These are phyloP conservation scores for Drosophila aff. DNA, from an alignment of 1,140 invertebrate species.

Conservation along the genomic window DNA sequence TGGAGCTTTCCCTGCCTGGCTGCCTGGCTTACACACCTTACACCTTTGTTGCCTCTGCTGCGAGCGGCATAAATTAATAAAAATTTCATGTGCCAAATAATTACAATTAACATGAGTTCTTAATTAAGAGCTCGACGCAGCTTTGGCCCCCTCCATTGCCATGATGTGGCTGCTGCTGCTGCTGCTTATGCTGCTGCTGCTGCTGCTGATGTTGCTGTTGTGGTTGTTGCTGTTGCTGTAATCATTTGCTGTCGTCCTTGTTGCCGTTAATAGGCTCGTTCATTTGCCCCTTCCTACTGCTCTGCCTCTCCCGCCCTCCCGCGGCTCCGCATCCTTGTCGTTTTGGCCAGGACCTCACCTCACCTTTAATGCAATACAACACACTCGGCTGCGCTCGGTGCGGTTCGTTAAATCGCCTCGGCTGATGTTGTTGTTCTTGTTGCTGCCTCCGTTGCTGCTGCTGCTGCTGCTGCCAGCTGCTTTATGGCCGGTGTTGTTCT, in stretches of 20 bases:
- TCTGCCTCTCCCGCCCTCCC: not conserved
- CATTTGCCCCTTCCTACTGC: constrained; percentile 55
- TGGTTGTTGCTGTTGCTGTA: constrained; percentile 61
- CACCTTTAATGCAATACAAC: constrained; percentile 81
- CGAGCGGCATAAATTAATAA: constrained; percentile 84
- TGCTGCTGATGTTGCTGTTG: constrained; percentile 48
- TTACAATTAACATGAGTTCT: constrained; percentile 85
- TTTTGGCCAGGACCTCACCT: constrained; percentile 45
- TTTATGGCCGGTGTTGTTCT: constrained; percentile 39
- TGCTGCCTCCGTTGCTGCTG: not conserved
- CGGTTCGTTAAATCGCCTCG: constrained; percentile 78
- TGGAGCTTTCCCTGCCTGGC: not conserved
- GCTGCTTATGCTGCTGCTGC: constrained; percentile 36
- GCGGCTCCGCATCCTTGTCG: not conserved
- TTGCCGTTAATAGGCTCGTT: constrained; percentile 81
- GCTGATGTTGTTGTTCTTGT: constrained; percentile 18
- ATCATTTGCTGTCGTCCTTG: constrained; percentile 73
- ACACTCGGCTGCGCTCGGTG: constrained; percentile 78
- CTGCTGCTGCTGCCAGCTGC: constrained; percentile 18
- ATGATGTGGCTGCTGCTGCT: constrained; percentile 31
- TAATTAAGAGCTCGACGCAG: constrained; percentile 81
- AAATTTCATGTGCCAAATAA: constrained; percentile 85
- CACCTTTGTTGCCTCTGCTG: constrained; percentile 64
- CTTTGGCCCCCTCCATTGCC: constrained; percentile 24
- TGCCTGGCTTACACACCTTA: constrained; percentile 49